phyloP scores from a whole-genome alignment of 2,797 vertebrate genomes.

The Ara ararauna region DNA sequence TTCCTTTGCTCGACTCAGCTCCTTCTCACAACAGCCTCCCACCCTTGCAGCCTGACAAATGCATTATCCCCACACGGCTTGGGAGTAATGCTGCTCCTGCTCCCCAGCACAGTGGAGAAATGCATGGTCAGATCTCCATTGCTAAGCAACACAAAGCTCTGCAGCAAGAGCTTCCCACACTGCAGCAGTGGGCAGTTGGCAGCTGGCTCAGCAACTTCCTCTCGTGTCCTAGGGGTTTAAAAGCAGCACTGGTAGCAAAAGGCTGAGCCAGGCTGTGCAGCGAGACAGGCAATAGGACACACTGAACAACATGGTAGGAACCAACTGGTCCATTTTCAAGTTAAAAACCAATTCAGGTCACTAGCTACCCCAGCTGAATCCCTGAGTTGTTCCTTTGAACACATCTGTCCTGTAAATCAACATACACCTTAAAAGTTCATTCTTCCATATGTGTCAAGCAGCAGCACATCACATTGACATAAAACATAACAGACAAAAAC shows the following conservation, averaged over 20 bases:
- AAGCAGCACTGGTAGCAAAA: not conserved
- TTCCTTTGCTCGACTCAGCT: not conserved
- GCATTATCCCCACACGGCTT: not conserved
- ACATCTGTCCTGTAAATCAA: not conserved
- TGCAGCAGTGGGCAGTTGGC: not conserved
- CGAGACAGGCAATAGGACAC: not conserved
- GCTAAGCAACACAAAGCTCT: constrained; percentile 19
- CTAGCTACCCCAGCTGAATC: not conserved
- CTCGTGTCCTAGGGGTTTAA: rapidly evolving
- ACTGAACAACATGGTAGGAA: not conserved
- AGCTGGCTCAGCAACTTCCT: not conserved
- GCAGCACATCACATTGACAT: not conserved
- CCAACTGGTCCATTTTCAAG: rapidly evolving
- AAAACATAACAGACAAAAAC: not conserved
- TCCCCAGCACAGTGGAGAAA: rapidly evolving
- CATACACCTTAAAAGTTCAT: not conserved
- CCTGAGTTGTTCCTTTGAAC: not conserved
- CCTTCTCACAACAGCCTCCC: not conserved
- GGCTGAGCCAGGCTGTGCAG: not conserved
- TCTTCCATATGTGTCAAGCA: not conserved
- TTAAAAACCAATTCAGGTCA: not conserved
- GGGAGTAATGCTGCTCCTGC: not conserved
- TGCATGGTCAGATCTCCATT: not conserved
- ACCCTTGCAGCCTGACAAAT: not conserved
- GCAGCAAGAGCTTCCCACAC: not conserved